A percentile compares a stretch with the other conserved stretches of the same genome.
Conservation (phyloP, 37 sponge, comb jelly and placozoan genomes). For the Beroe forskalii region DNA sequence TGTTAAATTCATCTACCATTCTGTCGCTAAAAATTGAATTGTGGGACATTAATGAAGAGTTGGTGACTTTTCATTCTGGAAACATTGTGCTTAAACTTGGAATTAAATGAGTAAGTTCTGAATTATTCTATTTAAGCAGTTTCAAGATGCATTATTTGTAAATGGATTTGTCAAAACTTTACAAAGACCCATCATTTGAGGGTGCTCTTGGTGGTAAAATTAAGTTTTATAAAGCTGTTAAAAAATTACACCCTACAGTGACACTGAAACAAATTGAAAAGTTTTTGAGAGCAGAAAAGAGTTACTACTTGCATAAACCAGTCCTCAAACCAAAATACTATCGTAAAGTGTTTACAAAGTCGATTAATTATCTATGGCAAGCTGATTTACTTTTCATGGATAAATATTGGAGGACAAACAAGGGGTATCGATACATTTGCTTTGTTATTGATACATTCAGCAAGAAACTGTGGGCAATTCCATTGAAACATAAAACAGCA, state of each 20-base stretch:
- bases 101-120: neutral
- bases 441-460: slow-evolving; percentile 10
- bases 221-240: neutral
- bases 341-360: neutral
- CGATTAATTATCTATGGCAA: neutral
- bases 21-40: neutral
- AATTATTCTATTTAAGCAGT: neutral
- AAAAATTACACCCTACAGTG: neutral
- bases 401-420: neutral
- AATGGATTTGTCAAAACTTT: neutral
- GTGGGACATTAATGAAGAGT: neutral
- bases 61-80: neutral
- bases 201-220: neutral
- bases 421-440: neutral
- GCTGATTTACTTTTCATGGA: neutral
- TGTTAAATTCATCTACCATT: neutral
- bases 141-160: too few relatives aligned
- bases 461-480: slow-evolving; percentile 10
- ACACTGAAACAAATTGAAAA: slow-evolving; percentile 24
- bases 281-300: neutral
- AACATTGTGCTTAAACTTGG: neutral
- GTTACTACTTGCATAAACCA: slow-evolving; percentile 15
- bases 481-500: neutral
- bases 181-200: slow-evolving; percentile 24
- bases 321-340: neutral